Conservation (phyloP, 2,113 vertebrate genomes). For the Pachycephala philippinensis region DNA sequence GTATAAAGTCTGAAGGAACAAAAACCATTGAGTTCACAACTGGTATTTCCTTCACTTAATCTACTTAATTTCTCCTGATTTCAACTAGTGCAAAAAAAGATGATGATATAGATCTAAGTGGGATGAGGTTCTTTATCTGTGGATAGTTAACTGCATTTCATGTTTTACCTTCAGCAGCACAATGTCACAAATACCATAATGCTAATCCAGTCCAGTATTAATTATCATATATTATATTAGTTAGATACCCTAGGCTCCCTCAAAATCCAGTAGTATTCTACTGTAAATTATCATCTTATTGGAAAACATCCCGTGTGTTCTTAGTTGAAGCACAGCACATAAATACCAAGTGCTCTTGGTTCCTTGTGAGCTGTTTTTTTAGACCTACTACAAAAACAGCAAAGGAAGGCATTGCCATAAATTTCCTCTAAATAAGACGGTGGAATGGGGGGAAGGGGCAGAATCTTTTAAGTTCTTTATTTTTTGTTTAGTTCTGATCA, state of each 20-base stretch:
- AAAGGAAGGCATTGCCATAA: not conserved
- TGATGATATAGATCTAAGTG: not conserved
- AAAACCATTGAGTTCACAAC: not conserved
- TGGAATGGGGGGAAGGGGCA: not conserved
- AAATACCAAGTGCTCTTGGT: not conserved
- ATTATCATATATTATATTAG: not conserved
- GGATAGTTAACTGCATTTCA: not conserved
- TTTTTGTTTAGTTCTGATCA: not conserved
- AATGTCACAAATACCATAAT: not conserved
- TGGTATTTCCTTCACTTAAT: not conserved
- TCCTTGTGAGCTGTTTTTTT: not conserved
- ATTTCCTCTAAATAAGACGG: not conserved
- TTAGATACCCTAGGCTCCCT: not conserved
- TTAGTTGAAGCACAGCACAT: not conserved
- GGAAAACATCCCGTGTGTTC: not conserved
- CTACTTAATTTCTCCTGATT: not conserved
- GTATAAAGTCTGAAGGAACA: not conserved
- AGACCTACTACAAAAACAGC: not conserved
- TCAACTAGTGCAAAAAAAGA: not conserved
- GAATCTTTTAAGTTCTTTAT: not conserved
- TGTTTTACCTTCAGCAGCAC: not conserved
- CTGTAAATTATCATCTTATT: not conserved
- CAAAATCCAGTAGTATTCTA: not conserved
- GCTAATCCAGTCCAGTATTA: not conserved
- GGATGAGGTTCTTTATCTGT: not conserved